Evolutionary conservation across 2,113 vertebrate genomes (phyloP).

Genomic region (Emydocephalus ijimae): DNA sequence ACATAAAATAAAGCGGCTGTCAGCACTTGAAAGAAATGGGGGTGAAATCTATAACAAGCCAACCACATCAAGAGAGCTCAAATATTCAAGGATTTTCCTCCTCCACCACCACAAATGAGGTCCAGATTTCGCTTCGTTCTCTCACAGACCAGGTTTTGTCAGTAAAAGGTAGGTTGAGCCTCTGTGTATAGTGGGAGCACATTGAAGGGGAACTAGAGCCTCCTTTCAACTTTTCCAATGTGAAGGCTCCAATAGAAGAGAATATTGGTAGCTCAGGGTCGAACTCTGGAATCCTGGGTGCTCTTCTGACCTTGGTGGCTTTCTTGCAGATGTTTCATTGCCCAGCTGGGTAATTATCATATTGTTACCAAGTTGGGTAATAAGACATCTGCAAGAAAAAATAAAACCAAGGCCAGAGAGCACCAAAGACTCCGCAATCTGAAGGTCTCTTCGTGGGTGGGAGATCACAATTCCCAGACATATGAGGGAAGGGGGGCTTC

Average conservation of each 20-base stretch:
- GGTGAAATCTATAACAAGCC: neutral
- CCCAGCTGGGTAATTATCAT: too few species aligned
- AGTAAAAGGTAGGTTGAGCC: neutral
- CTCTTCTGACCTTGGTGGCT: neutral
- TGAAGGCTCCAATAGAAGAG: neutral
- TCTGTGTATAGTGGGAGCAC: neutral
- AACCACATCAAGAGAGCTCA: constrained; percentile 10
- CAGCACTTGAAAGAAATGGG: constrained; percentile 18
- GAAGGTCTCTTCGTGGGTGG: neutral
- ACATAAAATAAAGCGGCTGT: constrained; percentile 10
- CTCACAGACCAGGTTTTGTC: neutral
- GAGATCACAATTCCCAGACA: neutral
- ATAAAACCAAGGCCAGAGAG: too few species aligned
- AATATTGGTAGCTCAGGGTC: neutral
- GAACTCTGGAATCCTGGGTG: neutral
- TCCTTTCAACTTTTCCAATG: neutral
- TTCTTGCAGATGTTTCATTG: neutral
- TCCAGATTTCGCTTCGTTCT: neutral
- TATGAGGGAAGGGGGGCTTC: neutral
- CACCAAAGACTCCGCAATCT: neutral
- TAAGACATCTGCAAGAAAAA: too few species aligned
- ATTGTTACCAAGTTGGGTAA: too few species aligned
- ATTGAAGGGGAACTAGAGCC: neutral
- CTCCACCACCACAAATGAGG: neutral
- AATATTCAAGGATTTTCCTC: constrained; percentile 1